These are phyloP conservation scores for Stenoptilia bipunctidactyla DNA, from an alignment of 2,888 invertebrate species.

Conservation along the genomic window DNA sequence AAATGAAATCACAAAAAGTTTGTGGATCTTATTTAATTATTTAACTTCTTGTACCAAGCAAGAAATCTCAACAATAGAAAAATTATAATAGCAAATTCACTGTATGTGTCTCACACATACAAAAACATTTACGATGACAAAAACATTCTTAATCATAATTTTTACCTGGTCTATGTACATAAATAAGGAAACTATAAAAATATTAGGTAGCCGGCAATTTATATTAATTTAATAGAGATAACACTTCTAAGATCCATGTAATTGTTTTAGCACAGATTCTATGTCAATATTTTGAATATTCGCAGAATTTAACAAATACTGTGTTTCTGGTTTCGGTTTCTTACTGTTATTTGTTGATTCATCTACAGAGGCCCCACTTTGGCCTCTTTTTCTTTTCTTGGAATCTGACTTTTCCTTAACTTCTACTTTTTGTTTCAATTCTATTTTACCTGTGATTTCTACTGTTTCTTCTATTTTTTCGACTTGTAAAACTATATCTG, in stretches of 20 bases:
- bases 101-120: slow-evolving; percentile 33
- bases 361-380: slow-evolving; percentile 29
- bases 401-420: slow-evolving; percentile 22
- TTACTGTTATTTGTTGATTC: slow-evolving; percentile 34
- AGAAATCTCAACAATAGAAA: slow-evolving; percentile 16
- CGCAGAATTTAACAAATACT: slow-evolving; percentile 40
- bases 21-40: too few relatives aligned
- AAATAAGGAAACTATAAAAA: too few relatives aligned
- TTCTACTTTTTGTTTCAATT: slow-evolving; percentile 8
- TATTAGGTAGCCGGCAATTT: too few relatives aligned
- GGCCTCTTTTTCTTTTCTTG: slow-evolving; percentile 45
- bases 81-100: not conserved
- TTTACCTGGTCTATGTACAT: too few relatives aligned
- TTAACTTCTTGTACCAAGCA: slow-evolving; percentile 21
- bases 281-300: slow-evolving; percentile 61
- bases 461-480: slow-evolving; percentile 38
- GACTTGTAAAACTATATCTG: slow-evolving; percentile 42
- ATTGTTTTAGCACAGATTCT: slow-evolving; percentile 53
- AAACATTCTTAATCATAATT: too few relatives aligned
- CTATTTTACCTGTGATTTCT: slow-evolving; percentile 6
- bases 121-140: slow-evolving; percentile 1
- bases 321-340: slow-evolving; percentile 39
- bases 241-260: slow-evolving; percentile 46
- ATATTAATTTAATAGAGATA: too few relatives aligned
- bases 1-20: too few relatives aligned